Percentiles rank a stretch among this genome's conserved stretches.
Conservation (phyloP, 2,113 vertebrate species). For the Hepsetus odoe region DNA sequence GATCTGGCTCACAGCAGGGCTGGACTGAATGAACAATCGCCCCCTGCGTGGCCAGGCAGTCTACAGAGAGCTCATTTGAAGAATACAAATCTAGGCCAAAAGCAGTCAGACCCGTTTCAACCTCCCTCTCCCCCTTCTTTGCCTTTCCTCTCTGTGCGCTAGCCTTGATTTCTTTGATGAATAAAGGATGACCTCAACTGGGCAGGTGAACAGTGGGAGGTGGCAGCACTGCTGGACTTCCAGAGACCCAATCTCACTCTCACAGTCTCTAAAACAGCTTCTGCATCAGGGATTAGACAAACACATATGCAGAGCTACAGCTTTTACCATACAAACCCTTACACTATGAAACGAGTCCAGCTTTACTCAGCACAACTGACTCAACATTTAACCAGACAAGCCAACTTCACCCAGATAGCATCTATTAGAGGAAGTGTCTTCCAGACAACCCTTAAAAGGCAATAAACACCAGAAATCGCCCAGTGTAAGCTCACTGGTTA, state of each 20-base stretch:
- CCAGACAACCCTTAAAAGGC: not conserved
- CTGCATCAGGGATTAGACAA: not conserved
- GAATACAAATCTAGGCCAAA: constrained; percentile 39
- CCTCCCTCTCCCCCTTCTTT: not conserved
- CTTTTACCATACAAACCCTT: not conserved
- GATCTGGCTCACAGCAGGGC: constrained; percentile 7
- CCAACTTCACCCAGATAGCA: not conserved
- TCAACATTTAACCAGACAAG: not conserved
- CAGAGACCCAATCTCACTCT: constrained; percentile 24
- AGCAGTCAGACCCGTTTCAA: constrained; percentile 35
- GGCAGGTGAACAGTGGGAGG: constrained; percentile 42
- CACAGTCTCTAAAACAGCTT: constrained; percentile 13
- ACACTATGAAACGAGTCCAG: constrained; percentile 7
- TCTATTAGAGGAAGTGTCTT: not conserved
- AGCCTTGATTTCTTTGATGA: constrained; percentile 49
- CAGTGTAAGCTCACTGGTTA: no score
- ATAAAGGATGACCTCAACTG: constrained; percentile 54
- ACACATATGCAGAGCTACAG: not conserved
- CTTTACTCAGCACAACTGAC: not conserved
- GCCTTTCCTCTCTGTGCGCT: constrained; percentile 25
- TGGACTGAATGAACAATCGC: constrained; percentile 35
- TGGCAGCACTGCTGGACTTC: constrained; percentile 13
- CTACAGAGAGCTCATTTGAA: constrained; percentile 36
- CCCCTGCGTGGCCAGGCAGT: not conserved
- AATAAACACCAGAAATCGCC: no score